Evolutionary conservation across 2,797 vertebrate species (phyloP).

Genomic region (Bradypus variegatus): DNA sequence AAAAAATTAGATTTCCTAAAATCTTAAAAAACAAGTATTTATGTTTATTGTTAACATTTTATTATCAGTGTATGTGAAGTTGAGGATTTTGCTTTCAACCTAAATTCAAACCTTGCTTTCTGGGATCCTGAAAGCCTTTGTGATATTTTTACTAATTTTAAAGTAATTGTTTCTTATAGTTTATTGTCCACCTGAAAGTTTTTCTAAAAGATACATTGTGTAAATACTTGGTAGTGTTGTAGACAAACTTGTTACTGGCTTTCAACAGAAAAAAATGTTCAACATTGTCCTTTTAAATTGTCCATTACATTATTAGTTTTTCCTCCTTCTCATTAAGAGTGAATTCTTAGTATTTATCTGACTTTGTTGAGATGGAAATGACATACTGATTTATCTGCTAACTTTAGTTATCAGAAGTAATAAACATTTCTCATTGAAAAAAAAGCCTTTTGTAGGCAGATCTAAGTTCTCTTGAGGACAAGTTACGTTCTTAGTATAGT

Average conservation of each 20-base stretch:
- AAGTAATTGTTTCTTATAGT: not conserved
- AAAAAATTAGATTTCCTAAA: not conserved
- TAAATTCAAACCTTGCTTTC: not conserved
- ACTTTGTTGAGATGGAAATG: not conserved
- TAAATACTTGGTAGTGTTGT: not conserved
- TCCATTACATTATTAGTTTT: not conserved
- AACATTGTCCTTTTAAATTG: not conserved
- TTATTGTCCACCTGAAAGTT: not conserved
- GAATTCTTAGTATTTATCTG: not conserved
- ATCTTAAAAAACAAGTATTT: not conserved
- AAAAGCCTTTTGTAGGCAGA: not conserved
- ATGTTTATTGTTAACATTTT: not conserved
- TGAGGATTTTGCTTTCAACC: not conserved
- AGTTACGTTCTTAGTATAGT: not conserved
- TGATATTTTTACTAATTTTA: not conserved
- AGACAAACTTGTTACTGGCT: not conserved
- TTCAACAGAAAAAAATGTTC: not conserved
- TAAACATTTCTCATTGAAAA: not conserved
- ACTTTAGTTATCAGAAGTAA: not conserved
- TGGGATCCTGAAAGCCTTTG: not conserved
- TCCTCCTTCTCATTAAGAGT: not conserved
- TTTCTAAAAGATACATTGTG: not conserved
- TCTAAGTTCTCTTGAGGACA: not conserved
- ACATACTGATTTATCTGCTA: constrained; percentile 11
- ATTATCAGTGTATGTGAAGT: not conserved